Percentiles rank a stretch among this genome's conserved stretches.
Conservation (phyloP, 2,888 invertebrate species). For the Trachelus stipa region DNA sequence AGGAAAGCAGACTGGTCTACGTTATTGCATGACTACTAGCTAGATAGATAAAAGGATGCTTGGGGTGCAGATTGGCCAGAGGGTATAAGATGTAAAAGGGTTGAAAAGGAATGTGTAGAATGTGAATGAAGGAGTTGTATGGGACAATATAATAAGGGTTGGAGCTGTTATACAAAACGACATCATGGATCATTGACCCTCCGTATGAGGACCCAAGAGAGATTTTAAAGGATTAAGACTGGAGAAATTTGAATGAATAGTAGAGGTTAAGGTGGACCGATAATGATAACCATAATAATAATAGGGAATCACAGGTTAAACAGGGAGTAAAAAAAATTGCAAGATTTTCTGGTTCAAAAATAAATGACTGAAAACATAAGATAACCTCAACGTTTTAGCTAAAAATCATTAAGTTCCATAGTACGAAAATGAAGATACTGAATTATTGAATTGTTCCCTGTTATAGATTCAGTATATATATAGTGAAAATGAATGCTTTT, state of each 20-base stretch:
- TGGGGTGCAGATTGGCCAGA: not conserved
- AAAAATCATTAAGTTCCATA: too few species aligned
- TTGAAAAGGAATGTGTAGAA: not conserved
- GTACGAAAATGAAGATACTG: too few species aligned
- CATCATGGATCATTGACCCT: not conserved
- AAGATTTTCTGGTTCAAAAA: too few species aligned
- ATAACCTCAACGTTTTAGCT: too few species aligned
- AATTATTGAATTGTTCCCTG: too few species aligned
- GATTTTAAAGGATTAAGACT: not conserved
- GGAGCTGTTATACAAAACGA: not conserved
- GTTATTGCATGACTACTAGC: not conserved
- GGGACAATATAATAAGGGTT: not conserved
- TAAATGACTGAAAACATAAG: too few species aligned
- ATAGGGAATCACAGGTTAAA: too few species aligned
- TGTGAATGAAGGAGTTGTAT: not conserved
- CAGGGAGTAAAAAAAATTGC: too few species aligned
- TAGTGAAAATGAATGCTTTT: too few species aligned
- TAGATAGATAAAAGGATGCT: not conserved
- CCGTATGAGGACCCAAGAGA: not conserved
- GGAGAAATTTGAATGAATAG: not conserved
- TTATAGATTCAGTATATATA: too few species aligned
- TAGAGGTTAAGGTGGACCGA: not conserved
- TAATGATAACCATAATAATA: too few species aligned
- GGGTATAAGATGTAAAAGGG: not conserved
- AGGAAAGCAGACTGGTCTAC: not conserved